A percentile compares a stretch with the other conserved stretches of the same genome.
Evolutionary conservation across 2,797 vertebrate genomes (phyloP).

Genomic region (Phrynocephalus vlangalii): DNA sequence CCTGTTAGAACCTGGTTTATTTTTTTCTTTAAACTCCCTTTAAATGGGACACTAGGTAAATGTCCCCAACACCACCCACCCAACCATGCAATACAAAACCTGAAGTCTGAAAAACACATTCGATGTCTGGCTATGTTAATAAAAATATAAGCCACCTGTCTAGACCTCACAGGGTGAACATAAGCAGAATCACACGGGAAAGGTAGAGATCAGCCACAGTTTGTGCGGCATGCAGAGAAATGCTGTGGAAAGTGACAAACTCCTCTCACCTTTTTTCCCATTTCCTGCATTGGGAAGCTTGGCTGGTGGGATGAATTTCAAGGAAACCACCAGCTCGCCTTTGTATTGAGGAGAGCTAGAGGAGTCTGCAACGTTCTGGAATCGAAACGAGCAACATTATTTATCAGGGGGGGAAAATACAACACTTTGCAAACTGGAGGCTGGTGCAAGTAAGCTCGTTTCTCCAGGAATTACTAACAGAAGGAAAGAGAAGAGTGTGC

Average conservation of each 20-base stretch:
- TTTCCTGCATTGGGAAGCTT: conserved; percentile 71
- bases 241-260: conserved; percentile 12
- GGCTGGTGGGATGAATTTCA: conserved; percentile 89
- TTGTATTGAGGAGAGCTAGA: conserved; percentile 80
- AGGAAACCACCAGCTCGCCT: conserved; percentile 92
- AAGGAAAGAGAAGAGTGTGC: not conserved
- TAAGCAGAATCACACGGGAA: not conserved
- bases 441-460: not conserved
- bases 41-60: not conserved
- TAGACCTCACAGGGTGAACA: not conserved
- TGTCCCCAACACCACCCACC: not conserved
- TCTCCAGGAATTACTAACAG: not conserved
- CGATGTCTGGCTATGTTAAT: too few species aligned
- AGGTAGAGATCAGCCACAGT: not conserved
- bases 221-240: not conserved
- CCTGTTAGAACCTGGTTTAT: too few species aligned
- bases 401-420: not conserved
- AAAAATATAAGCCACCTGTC: not conserved
- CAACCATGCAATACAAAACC: not conserved
- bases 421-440: not conserved
- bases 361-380: conserved; percentile 69
- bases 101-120: not conserved
- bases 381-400: not conserved
- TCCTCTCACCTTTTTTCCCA: conserved; percentile 83
- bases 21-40: too few species aligned